Percentiles rank a stretch among this genome's conserved stretches.
phyloP scores from a whole-genome alignment of 2,113 vertebrate species.

The Triplophysa tibetana region DNA sequence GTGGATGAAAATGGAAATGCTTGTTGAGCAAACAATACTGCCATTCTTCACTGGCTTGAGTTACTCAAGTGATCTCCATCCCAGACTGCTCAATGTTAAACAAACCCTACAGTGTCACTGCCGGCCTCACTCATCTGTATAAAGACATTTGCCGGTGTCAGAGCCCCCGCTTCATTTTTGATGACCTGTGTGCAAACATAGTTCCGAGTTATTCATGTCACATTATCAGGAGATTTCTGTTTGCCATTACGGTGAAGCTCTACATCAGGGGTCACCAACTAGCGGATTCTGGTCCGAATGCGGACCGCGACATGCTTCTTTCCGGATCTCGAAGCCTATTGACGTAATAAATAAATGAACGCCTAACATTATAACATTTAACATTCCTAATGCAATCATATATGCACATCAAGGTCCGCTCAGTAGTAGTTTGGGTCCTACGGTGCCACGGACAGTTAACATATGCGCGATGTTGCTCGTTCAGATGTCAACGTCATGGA shows the following conservation, averaged over 20 bases:
- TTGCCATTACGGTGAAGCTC: neutral
- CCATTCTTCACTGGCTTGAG: slow-evolving; percentile 27
- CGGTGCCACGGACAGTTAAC: too few relatives aligned
- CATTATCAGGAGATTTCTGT: neutral
- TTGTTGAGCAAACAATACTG: slow-evolving; percentile 15
- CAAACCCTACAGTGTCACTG: slow-evolving; percentile 13
- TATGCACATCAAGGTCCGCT: too few relatives aligned
- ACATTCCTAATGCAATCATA: too few relatives aligned
- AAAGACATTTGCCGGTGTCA: slow-evolving; percentile 2
- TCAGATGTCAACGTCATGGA: too few relatives aligned
- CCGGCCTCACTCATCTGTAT: slow-evolving; percentile 11
- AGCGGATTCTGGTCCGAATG: too few relatives aligned
- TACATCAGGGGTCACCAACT: too few relatives aligned
- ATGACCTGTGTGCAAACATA: neutral
- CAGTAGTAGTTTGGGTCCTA: too few relatives aligned
- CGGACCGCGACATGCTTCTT: too few relatives aligned
- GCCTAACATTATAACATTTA: too few relatives aligned
- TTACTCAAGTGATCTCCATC: slow-evolving; percentile 35
- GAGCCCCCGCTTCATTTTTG: neutral
- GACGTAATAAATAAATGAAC: too few relatives aligned
- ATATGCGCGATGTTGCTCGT: too few relatives aligned
- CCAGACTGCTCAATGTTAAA: slow-evolving; percentile 22
- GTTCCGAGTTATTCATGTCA: neutral
- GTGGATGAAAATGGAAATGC: slow-evolving; percentile 48
- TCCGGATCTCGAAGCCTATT: too few relatives aligned